Conservation (phyloP, 2,113 vertebrate species). For the Phycodurus eques region DNA sequence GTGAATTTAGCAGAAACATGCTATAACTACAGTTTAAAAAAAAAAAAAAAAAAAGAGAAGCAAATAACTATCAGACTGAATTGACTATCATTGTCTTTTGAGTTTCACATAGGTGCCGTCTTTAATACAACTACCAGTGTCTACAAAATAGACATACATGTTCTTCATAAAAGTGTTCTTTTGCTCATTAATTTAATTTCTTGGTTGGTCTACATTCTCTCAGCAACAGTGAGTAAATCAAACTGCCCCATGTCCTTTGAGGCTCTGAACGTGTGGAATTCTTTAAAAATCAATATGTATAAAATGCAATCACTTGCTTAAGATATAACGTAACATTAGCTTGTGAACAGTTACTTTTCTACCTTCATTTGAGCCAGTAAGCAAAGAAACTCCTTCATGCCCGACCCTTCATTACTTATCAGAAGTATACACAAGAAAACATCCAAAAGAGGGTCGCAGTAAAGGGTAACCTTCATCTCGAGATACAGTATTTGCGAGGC, state of each 20-base stretch:
- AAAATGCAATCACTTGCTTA: slow-evolving; percentile 11
- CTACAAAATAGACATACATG: not conserved
- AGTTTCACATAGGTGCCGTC: slow-evolving; percentile 14
- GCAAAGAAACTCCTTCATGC: slow-evolving; percentile 38
- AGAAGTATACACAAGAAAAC: slow-evolving; percentile 8
- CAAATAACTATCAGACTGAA: slow-evolving; percentile 8
- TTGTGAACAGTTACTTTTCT: slow-evolving; percentile 10
- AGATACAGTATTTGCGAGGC: not conserved
- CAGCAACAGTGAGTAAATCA: slow-evolving; percentile 19
- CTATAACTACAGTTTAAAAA: not conserved
- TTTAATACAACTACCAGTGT: slow-evolving; percentile 2
- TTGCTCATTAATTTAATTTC: slow-evolving; percentile 40
- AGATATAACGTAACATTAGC: slow-evolving; percentile 38
- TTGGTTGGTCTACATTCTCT: slow-evolving; percentile 10
- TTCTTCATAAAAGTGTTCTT: slow-evolving; percentile 35
- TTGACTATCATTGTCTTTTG: slow-evolving; percentile 5
- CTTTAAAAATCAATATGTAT: slow-evolving; percentile 11
- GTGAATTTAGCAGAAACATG: not conserved
- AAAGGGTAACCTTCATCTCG: not conserved
- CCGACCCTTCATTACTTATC: slow-evolving; percentile 42
- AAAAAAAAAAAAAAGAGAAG: not conserved
- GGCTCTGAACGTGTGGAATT: not conserved
- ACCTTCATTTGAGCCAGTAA: slow-evolving; percentile 25
- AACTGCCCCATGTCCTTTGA: not conserved
- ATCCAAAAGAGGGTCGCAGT: not conserved